Base-by-base conservation (phyloP, 2,888 invertebrate species). In the Acanthosepion pharaonis region DNA sequence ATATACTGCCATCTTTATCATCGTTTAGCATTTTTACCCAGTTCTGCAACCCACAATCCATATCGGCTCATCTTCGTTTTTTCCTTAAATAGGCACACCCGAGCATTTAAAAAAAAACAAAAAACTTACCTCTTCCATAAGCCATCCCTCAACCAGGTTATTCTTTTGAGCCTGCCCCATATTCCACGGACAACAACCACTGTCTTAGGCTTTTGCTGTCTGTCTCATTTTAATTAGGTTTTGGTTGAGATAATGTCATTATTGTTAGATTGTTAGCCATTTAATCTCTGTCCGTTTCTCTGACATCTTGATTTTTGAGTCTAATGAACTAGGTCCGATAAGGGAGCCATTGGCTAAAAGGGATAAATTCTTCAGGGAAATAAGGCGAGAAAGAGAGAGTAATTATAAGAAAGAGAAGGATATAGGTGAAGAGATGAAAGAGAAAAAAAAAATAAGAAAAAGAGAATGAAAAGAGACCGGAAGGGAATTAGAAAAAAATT, bases 191-290 rank as follows among this genome's bases (percentile, higher is more conserved):
- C 78, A 78, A 15, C 78, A 18, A 78, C n/a, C 78, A 33, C n/a
- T 78, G 78, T 78, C 78, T 78, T 78, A 33, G 11, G 33, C 15
- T 42, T 42, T 42, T 42, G n/a, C 78, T 11, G 78, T 28, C 78
- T 78, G 78, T 78, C n/a, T 78, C n/a, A 11, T 78, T 78, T 78
- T 78, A 78, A 78, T 78, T 78, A 78, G 78, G n/a, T 78, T 78
- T 78, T 33, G n/a, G 78, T 78, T 78, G 78, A 78, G n/a, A 78
- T 78, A 78, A 78, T 33, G n/a, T 33, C 78, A 78, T 78, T 78
- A 78, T 78, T 78, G 78, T 78, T 78, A 11, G 78, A 78, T 78
- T 78, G 78, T 33, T n/a, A 18, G 18, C 78, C 78, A 78, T 78
- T 78, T 78, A 78, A 78, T 78, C 78, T n/a, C 78, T 78, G 78